phyloP scores from a whole-genome alignment of 2,888 invertebrate species.

The Ethmia dodecea region DNA sequence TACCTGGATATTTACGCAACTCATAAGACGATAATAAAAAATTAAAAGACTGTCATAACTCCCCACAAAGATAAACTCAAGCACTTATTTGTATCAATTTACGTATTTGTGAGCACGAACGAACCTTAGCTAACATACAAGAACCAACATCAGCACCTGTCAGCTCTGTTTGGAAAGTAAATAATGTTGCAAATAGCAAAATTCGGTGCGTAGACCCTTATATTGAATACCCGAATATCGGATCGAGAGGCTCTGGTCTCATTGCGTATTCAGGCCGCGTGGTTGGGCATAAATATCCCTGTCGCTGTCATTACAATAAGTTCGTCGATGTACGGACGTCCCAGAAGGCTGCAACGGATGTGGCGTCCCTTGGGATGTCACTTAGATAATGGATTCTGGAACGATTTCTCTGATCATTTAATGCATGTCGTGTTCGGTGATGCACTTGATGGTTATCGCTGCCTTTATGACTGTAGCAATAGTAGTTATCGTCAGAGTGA shows the following conservation, averaged over 20 bases:
- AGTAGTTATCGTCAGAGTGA: no score
- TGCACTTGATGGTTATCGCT: no score
- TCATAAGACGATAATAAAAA: no score
- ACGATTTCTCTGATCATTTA: conserved; percentile 52
- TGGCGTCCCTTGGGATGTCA: conserved; percentile 57
- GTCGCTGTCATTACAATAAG: conserved; percentile 72
- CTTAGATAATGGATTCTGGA: conserved; percentile 64
- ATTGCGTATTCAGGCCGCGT: conserved; percentile 68
- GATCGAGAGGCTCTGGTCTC: conserved; percentile 26
- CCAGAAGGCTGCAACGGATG: conserved; percentile 54
- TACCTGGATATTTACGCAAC: no score
- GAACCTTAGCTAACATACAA: conserved; percentile 43
- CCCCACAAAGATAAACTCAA: conserved; percentile 23
- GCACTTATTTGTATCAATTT: conserved; percentile 41
- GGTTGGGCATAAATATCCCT: conserved; percentile 71
- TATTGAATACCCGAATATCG: conserved; percentile 45
- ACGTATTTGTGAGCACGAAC: conserved; percentile 36
- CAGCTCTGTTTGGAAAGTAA: conserved; percentile 48
- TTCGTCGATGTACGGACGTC: conserved; percentile 52
- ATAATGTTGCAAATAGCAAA: conserved; percentile 44
- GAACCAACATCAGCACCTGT: conserved; percentile 52
- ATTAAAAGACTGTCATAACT: conserved; percentile 3
- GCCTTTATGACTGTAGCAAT: no score
- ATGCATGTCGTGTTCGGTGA: conserved; percentile 20
- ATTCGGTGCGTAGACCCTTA: conserved; percentile 30